A percentile compares a stretch with the other conserved stretches of the same genome.
Conservation (phyloP, 64 coral and sea anemone genomes). For the Montipora efflorescens region DNA sequence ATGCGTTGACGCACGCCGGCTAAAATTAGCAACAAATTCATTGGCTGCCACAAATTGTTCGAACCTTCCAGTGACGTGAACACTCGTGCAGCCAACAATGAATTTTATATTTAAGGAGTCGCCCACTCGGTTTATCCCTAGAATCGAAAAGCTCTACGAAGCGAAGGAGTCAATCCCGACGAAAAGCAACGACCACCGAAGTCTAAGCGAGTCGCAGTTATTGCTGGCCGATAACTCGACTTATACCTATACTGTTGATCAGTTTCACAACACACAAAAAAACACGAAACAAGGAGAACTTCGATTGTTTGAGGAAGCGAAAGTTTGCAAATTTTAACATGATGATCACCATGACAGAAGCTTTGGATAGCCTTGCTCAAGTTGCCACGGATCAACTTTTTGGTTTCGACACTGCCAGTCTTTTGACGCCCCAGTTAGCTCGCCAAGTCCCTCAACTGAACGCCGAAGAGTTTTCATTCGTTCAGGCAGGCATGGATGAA, state of each 20-base stretch:
- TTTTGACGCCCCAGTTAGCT: slow-evolving; percentile 89
- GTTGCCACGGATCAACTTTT: slow-evolving; percentile 98
- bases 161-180: slow-evolving; percentile 85
- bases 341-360: slow-evolving; percentile 98
- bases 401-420: slow-evolving; percentile 93
- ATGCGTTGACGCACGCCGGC: slow-evolving; percentile 71
- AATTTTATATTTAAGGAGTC: slow-evolving; percentile 92
- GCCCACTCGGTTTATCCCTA: slow-evolving; percentile 90
- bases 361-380: slow-evolving; percentile 95
- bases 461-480: slow-evolving; percentile 88
- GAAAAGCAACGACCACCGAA: slow-evolving; percentile 74
- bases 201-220: slow-evolving; percentile 85
- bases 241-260: slow-evolving; percentile 94
- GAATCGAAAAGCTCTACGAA: slow-evolving; percentile 97
- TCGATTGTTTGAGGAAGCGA: slow-evolving; percentile 33
- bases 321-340: slow-evolving; percentile 56
- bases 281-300: slow-evolving; percentile 25
- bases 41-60: slow-evolving; percentile 69
- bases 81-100: neutral
- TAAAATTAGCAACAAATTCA: slow-evolving; percentile 82
- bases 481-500: slow-evolving; percentile 84
- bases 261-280: slow-evolving; percentile 78
- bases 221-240: slow-evolving; percentile 99
- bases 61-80: slow-evolving; percentile 68
- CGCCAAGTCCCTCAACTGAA: slow-evolving; percentile 82